Conservation (phyloP, 92 coral and sea anemone species). For the Actinostola sp. region DNA sequence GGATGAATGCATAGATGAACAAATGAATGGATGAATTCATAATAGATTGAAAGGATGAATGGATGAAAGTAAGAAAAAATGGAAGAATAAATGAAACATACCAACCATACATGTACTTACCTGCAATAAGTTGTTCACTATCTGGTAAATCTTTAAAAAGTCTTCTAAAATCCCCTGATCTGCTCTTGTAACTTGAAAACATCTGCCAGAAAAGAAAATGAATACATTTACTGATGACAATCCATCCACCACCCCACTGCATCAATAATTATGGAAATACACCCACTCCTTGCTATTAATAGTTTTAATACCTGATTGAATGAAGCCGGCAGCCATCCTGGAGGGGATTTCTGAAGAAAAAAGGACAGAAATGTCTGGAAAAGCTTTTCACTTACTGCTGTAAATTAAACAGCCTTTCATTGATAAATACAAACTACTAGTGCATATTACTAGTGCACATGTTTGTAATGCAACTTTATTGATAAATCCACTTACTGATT, state of each 20-base stretch:
- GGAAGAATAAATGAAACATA: not conserved
- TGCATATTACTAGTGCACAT: no score
- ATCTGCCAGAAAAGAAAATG: conserved; percentile 51
- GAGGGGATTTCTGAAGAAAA: conserved; percentile 73
- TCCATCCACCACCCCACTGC: not conserved
- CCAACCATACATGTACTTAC: conserved; percentile 49
- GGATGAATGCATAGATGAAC: no score
- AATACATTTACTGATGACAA: not conserved
- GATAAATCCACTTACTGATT: conserved; percentile 64
- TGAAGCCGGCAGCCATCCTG: conserved; percentile 98
- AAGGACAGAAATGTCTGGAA: not conserved
- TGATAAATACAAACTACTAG: no score
- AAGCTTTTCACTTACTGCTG: no score
- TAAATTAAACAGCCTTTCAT: no score
- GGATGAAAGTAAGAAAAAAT: not conserved
- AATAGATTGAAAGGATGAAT: not conserved
- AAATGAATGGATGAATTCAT: not conserved
- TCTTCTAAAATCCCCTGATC: conserved; percentile 89
- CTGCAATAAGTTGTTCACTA: conserved; percentile 91
- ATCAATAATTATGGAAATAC: not conserved
- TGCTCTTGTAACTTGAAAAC: conserved; percentile 93
- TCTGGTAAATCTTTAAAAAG: conserved; percentile 93
- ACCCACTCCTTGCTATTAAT: not conserved
- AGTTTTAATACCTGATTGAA: conserved; percentile 79
- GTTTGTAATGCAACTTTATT: no score